Base-by-base conservation (phyloP, 2,888 invertebrate genomes). In the Caenorhabditis drosophilae region DNA sequence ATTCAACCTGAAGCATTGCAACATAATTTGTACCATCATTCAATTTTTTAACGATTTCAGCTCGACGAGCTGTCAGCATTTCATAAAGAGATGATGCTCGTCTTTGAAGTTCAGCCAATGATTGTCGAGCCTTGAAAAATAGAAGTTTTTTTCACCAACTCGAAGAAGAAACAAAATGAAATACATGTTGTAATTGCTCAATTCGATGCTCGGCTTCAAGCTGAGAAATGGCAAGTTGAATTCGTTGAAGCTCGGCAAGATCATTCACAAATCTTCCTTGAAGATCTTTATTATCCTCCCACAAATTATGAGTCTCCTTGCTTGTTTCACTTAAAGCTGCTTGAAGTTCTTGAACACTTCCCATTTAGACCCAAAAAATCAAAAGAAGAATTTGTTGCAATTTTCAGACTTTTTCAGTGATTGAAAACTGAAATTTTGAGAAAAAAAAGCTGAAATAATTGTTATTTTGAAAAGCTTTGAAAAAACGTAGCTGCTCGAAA, bases 251-350 rank as follows among this genome's bases (percentile, higher is more conserved):
- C 50, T 82, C 82, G 27, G 73, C 72, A 25, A 82, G 48, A 38
- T 82, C 81, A 41, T 81, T 81, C 34, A 82, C 78, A 53, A 82
- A 82, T 9, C 79, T 70, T 12, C 79, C 81, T 59, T 76, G 76
- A 1, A 70, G 55, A 35, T 76, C 76, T 51, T 82, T 81, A 62
- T 80, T 82, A 64, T 82, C 80, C 52, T 82, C 82, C 81, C 82
- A 82, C 34, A 82, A 44, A 18, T 59, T 57, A 34, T 79, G 79
- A 16, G 77, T 73, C 20, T 80, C 78, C 46, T 81, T 81, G 23
- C 68, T 67, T 22, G 72, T 51, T n/a, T 67, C 64, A 18, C 63
- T 48, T 6, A 79, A 61, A 4, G 61, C 67, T 34, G 44, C 40
- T 38, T 76, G 77, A 26, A 72, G 49, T 34, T 77, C 76, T 26